phyloP scores from a whole-genome alignment of 2,797 vertebrate species.

The Chromis chromis region DNA sequence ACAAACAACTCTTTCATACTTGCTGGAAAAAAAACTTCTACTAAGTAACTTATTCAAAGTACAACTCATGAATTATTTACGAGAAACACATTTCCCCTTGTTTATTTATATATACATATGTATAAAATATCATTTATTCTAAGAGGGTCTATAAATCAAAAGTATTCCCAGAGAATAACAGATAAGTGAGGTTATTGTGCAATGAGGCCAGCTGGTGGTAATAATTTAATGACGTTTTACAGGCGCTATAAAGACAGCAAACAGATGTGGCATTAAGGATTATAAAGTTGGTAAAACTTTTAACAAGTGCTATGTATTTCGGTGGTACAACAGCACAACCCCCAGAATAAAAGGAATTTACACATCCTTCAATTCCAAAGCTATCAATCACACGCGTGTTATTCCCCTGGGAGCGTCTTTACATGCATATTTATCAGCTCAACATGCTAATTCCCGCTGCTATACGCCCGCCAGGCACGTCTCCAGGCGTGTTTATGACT shows the following conservation, averaged over 20 bases:
- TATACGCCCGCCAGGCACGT: conserved; percentile 97
- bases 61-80: conserved; percentile 87
- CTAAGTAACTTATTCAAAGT: conserved; percentile 78
- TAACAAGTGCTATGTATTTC: conserved; percentile 98
- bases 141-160: conserved; percentile 90
- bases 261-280: conserved; percentile 99
- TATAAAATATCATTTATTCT: conserved; percentile 91
- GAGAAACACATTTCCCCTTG: conserved; percentile 83
- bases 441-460: conserved; percentile 99
- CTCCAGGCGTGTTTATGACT: conserved; percentile 99
- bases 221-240: conserved; percentile 96
- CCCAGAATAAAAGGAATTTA: conserved; percentile 97
- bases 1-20: conserved; percentile 45
- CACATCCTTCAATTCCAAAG: conserved; percentile 99
- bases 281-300: conserved; percentile 99
- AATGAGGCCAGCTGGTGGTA: conserved; percentile 89
- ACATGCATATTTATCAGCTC: conserved; percentile 99
- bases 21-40: conserved; percentile 62
- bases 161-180: conserved; percentile 86
- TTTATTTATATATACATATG: conserved; percentile 89
- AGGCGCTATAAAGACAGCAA: conserved; percentile 92
- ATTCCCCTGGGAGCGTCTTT: conserved; percentile 99
- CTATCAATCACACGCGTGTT: conserved; percentile 99
- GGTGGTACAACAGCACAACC: conserved; percentile 93
- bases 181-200: conserved; percentile 88